Base-by-base conservation (phyloP, 1,140 invertebrate genomes). In the Drosophila sucinea region DNA sequence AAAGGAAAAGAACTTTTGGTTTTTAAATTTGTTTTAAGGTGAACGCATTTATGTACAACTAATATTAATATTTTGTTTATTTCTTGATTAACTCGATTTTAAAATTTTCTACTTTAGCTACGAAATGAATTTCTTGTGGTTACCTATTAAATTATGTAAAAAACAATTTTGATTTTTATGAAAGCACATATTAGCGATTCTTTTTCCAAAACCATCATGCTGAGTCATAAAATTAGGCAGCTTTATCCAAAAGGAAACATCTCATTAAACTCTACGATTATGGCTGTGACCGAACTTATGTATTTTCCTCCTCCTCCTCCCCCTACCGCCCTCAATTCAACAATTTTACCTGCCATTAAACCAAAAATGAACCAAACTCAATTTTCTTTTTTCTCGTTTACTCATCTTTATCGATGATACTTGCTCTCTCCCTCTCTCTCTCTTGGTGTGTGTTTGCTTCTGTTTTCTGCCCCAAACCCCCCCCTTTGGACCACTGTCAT, bases 281-380 rank as follows among this genome's bases (percentile, higher is more conserved):
- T 51, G 44, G 2, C 23, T 47, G 44, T 47, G 33, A 35, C 7
- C 33, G 47, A 55, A 32, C 32, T 23, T 32, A 58, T 35, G 4
- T 57, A 33, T 33, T 33, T 57, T 30, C 40, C 62, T 8, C 17
- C 17, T 57, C 40, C 60, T 30, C 30, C n/a, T 35, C 38, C 30
- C 33, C 40, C 17, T 17, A 17, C 17, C 17, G 17, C 17, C 17
- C 17, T 17, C 17, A 17, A 32, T 61, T 5, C 23, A 27, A 60
- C 27, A 47, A 57, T 47, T 58, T 57, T 29, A 61, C 60, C 51
- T 56, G 58, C 32, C 56, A 27, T 57, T 33, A 61, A 51, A 23
- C 72, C 44, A 73, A 60, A 38, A 60, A 60, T 60, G 40, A 60
- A 23, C 3, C 40, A 62, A 44, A 30, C 17, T 23, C 38, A 40